These are phyloP conservation scores for Drosophila orena DNA, from an alignment of 1,140 invertebrate species.

Conservation along the genomic window DNA sequence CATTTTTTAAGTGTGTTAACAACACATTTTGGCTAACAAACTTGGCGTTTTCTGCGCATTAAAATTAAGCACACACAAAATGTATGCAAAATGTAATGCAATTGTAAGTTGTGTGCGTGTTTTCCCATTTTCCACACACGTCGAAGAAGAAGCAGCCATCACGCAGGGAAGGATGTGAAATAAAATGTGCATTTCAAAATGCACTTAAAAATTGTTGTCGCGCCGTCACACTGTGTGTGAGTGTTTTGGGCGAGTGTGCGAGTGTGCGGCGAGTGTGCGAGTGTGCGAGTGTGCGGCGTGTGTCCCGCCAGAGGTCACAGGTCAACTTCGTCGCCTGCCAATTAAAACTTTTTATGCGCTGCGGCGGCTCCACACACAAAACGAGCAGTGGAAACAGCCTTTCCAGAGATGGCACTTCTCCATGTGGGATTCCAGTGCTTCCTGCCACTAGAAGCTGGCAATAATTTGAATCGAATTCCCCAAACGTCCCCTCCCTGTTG, in stretches of 20 bases:
- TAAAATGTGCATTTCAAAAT: slow-evolving; percentile 58
- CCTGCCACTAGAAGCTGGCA: no score
- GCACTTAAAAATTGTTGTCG: slow-evolving; percentile 56
- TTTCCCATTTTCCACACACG: slow-evolving; percentile 2
- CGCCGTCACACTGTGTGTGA: background rate
- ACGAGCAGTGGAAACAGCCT: slow-evolving; percentile 6
- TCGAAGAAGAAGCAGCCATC: slow-evolving; percentile 15
- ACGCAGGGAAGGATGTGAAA: slow-evolving; percentile 37
- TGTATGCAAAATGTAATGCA: slow-evolving; percentile 66
- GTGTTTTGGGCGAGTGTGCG: slow-evolving; percentile 7
- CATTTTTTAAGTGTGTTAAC: slow-evolving; percentile 37
- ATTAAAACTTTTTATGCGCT: slow-evolving; percentile 80
- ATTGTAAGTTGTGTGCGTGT: slow-evolving; percentile 44
- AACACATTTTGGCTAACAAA: slow-evolving; percentile 63
- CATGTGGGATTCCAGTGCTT: background rate
- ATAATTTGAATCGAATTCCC: no score
- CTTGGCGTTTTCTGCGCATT: slow-evolving; percentile 45
- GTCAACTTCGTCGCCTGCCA: slow-evolving; percentile 81
- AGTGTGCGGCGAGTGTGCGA: background rate
- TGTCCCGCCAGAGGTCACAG: slow-evolving; percentile 67
- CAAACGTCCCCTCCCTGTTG: no score
- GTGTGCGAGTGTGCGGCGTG: slow-evolving; percentile 23
- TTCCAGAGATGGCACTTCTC: slow-evolving; percentile 10
- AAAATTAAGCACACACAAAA: slow-evolving; percentile 49
- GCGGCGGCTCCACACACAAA: slow-evolving; percentile 49